These are phyloP conservation scores for Apis florea DNA, from an alignment of 1,140 invertebrate species.

Conservation along the genomic window DNA sequence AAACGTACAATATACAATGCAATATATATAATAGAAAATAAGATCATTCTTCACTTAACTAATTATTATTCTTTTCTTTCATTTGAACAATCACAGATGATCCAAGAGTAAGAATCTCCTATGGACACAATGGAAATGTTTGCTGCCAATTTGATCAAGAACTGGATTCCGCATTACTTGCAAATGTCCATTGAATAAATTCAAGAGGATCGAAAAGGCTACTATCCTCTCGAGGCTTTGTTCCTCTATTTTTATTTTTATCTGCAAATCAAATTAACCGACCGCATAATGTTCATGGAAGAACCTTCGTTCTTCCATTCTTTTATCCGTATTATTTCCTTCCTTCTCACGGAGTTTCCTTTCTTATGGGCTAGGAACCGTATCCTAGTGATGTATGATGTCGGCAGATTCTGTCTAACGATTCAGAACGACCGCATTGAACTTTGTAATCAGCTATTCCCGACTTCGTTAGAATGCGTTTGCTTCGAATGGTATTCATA, in stretches of 20 bases:
- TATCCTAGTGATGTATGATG: conserved; percentile 10
- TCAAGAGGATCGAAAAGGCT: conserved; percentile 2
- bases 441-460: conserved; percentile 17
- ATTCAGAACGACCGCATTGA: conserved; percentile 27
- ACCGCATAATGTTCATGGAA: conserved; percentile 3
- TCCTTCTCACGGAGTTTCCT: not conserved
- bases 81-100: not conserved
- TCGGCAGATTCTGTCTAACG: not conserved
- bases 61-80: not conserved
- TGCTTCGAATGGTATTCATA: not conserved
- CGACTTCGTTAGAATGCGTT: not conserved
- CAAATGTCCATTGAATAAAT: conserved; percentile 29
- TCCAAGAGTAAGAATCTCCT: not conserved
- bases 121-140: conserved; percentile 1
- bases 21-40: not conserved
- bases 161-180: conserved; percentile 9
- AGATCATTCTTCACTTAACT: not conserved
- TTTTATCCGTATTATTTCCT: conserved; percentile 8
- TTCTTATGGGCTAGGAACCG: not conserved
- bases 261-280: conserved; percentile 35
- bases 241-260: conserved; percentile 26
- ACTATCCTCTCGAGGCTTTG: not conserved
- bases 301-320: not conserved
- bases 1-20: too few species aligned
- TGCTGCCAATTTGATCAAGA: not conserved